A percentile compares a stretch with the other conserved stretches of the same genome.
These are phyloP conservation scores for Sicus ferrugineus DNA, from an alignment of 2,888 invertebrate genomes.

Conservation along the genomic window DNA sequence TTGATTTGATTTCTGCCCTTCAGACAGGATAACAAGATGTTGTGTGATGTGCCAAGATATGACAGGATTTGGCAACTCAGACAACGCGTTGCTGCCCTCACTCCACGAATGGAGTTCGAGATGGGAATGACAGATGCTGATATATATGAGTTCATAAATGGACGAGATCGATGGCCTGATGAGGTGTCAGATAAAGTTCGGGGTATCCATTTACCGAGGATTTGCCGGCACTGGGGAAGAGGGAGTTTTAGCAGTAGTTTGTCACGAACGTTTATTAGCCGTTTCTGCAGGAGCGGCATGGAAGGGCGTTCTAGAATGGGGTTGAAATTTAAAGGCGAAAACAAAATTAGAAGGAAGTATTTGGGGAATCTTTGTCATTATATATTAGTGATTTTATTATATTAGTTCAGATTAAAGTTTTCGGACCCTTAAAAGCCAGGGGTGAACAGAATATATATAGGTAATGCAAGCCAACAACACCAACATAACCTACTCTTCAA, in stretches of 20 bases:
- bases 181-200: background rate
- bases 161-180: background rate
- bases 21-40: background rate
- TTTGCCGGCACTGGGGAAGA: background rate
- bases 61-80: slow-evolving; percentile 3
- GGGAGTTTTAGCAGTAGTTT: background rate
- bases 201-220: background rate
- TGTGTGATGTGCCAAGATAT: background rate
- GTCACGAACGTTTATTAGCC: background rate
- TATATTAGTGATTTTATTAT: no score
- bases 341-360: no score
- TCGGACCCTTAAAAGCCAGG: no score
- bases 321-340: no score
- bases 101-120: background rate
- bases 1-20: slow-evolving; percentile 65
- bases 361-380: no score
- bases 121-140: background rate
- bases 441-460: no score
- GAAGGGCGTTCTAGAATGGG: no score
- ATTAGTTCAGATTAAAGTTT: no score
- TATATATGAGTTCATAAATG: background rate
- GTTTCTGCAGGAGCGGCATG: no score
- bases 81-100: background rate
- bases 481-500: no score
- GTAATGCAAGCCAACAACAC: no score